phyloP scores from a whole-genome alignment of 2,797 vertebrate species.

The Morus bassanus region DNA sequence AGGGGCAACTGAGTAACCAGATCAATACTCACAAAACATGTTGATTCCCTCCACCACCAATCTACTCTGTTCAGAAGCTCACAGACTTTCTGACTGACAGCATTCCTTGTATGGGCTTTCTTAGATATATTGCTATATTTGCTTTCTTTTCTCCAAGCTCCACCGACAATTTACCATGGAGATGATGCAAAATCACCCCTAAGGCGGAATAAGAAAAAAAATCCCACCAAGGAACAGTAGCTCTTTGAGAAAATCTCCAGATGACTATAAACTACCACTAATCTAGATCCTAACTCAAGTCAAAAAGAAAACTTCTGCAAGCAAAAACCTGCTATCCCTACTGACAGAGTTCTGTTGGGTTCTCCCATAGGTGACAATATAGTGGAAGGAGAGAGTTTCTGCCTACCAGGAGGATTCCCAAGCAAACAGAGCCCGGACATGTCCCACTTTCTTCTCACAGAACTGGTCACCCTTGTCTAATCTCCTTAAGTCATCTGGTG shows the following conservation, averaged over 20 bases:
- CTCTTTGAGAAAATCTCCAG: neutral
- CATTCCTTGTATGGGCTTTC: neutral
- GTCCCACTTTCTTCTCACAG: conserved; percentile 3
- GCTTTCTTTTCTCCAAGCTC: neutral
- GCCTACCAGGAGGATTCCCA: neutral
- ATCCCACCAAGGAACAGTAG: neutral
- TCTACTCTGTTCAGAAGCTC: neutral
- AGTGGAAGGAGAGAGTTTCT: neutral
- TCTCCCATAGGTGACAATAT: neutral
- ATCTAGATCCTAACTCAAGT: neutral
- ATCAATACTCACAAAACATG: neutral
- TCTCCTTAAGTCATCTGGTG: conserved; percentile 50
- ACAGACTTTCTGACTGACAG: neutral
- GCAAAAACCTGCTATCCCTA: neutral
- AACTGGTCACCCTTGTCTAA: conserved; percentile 20
- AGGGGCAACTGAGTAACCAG: neutral
- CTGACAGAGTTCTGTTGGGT: neutral
- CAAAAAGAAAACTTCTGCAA: neutral
- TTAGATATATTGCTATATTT: neutral
- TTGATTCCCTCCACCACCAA: neutral
- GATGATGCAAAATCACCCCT: neutral
- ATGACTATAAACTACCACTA: neutral
- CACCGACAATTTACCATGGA: neutral
- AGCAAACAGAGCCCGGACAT: neutral
- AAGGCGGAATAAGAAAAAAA: neutral